These are phyloP conservation scores for Ciona savignyi DNA, from an alignment of 23 tunicate genomes.

Conservation along the genomic window DNA sequence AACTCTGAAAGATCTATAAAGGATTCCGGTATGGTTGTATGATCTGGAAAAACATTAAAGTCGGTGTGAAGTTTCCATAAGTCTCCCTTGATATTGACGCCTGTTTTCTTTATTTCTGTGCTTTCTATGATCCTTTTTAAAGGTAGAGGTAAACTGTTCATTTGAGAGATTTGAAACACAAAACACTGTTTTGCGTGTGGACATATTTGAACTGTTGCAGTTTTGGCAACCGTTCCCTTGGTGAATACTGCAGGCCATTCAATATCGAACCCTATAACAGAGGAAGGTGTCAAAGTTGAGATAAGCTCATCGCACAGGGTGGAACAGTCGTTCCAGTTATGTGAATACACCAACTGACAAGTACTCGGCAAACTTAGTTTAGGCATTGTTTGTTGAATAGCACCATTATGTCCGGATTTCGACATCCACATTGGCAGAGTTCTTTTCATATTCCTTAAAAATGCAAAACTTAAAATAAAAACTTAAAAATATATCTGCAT, in stretches of 20 bases:
- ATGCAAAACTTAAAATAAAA: no score
- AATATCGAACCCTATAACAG: slow-evolving; percentile 47
- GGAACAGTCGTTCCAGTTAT: slow-evolving; percentile 36
- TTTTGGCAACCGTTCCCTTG: slow-evolving; percentile 3
- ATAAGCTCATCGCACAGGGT: slow-evolving; percentile 20
- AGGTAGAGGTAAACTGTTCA: slow-evolving; percentile 31
- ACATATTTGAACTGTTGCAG: slow-evolving; percentile 70
- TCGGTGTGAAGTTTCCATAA: slow-evolving; percentile 40
- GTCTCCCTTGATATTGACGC: slow-evolving; percentile 49
- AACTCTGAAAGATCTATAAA: slow-evolving; percentile 37
- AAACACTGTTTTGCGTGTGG: slow-evolving; percentile 17
- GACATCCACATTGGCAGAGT: background rate
- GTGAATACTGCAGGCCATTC: slow-evolving; percentile 56
- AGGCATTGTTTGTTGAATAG: background rate
- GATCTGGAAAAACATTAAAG: slow-evolving; percentile 12
- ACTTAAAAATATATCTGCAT: no score
- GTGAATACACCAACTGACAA: slow-evolving; percentile 31
- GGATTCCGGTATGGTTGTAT: background rate
- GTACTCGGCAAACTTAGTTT: background rate
- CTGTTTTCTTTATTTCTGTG: slow-evolving; percentile 53
- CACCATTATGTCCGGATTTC: background rate
- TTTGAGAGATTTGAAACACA: slow-evolving; percentile 69
- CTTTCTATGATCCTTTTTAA: slow-evolving; percentile 31
- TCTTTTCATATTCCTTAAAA: background rate
- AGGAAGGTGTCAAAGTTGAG: background rate